Percentiles rank a stretch among this genome's conserved stretches.
Conservation (phyloP, 2,797 vertebrate species). For the Chaetodon trifasciatus region DNA sequence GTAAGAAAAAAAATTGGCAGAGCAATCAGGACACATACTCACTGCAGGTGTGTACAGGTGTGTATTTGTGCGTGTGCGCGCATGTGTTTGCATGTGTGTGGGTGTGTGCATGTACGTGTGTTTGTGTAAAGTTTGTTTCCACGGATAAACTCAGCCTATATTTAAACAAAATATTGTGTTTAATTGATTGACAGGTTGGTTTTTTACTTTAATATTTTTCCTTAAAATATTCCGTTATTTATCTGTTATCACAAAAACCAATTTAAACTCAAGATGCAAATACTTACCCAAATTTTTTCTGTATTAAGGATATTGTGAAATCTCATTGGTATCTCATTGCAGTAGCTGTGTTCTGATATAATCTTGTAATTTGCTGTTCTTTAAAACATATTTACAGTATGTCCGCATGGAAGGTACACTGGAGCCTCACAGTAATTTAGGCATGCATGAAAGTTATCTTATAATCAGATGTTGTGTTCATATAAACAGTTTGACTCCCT, state of each 20-base stretch:
- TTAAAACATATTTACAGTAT: background rate
- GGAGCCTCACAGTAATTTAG: background rate
- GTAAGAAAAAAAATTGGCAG: background rate
- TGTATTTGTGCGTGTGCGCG: background rate
- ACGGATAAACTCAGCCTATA: background rate
- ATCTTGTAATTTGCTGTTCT: background rate
- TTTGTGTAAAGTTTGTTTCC: conserved; percentile 11
- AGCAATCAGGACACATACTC: conserved; percentile 1
- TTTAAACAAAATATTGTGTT: background rate
- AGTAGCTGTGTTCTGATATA: background rate
- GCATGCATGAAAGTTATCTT: background rate
- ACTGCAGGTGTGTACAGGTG: conserved; percentile 38
- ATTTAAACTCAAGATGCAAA: background rate
- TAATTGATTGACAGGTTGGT: background rate
- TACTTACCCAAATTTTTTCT: too few species aligned
- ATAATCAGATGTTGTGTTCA: background rate
- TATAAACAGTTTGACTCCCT: background rate
- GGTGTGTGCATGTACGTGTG: background rate
- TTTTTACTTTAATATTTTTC: background rate
- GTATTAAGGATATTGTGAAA: background rate
- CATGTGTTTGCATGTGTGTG: background rate
- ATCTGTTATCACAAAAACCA: background rate
- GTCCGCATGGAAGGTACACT: background rate
- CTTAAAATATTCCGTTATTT: background rate
- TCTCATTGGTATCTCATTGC: background rate